Conservation (phyloP, 2,113 vertebrate genomes). For the Ovibos moschatus region DNA sequence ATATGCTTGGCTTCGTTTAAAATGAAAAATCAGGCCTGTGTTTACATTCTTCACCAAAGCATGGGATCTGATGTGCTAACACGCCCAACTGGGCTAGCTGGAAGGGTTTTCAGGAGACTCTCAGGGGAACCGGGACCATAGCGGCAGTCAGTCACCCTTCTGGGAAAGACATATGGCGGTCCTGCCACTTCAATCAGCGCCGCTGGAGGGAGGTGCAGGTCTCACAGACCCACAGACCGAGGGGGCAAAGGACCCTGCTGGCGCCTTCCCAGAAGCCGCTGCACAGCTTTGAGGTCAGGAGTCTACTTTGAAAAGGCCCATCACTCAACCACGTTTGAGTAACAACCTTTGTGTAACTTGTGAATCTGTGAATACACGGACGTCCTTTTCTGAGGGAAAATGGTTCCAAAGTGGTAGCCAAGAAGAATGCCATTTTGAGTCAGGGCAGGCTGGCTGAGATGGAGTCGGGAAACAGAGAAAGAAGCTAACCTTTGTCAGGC, state of each 20-base stretch:
- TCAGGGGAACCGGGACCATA: conserved; percentile 30
- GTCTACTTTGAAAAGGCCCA: conserved; percentile 22
- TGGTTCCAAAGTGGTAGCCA: background rate
- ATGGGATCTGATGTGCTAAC: conserved; percentile 30
- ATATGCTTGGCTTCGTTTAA: conserved; percentile 69
- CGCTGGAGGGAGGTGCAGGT: background rate
- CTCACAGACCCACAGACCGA: too few species aligned
- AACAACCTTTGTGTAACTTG: background rate
- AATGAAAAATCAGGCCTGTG: conserved; percentile 71
- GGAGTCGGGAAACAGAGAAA: background rate
- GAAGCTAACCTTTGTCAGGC: background rate
- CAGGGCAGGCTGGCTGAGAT: background rate
- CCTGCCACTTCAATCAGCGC: conserved; percentile 15
- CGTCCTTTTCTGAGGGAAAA: background rate
- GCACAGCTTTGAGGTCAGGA: background rate
- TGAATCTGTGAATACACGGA: background rate
- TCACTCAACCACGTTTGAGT: background rate
- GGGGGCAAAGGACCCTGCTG: background rate
- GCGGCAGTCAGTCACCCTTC: background rate
- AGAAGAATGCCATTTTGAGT: background rate
- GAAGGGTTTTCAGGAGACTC: conserved; percentile 48
- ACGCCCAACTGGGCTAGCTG: conserved; percentile 51
- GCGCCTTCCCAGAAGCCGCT: background rate
- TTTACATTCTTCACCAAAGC: conserved; percentile 64
- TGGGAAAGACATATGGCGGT: conserved; percentile 46